Evolutionary conservation across 2,888 invertebrate genomes (phyloP).

Genomic region (Tanaodytes sp.): DNA sequence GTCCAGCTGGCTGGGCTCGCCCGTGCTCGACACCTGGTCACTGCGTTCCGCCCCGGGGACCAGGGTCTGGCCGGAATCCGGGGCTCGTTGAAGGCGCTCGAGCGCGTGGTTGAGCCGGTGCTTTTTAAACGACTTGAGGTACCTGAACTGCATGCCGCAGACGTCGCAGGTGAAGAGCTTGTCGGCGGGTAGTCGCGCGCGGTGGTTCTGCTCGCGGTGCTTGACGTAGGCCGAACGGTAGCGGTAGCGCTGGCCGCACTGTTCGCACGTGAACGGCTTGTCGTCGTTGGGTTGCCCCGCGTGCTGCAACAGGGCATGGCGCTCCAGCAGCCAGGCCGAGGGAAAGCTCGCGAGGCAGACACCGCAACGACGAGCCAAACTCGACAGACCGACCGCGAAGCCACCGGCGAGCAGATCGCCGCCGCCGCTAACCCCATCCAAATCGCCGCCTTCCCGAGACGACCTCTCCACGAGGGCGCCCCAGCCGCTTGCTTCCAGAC

Average conservation of each 20-base stretch:
- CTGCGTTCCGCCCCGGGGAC: slow-evolving; percentile 71
- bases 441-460: slow-evolving; percentile 72
- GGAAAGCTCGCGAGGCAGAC: slow-evolving; percentile 91
- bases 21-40: slow-evolving; percentile 83
- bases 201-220: slow-evolving; percentile 91
- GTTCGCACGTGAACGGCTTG: slow-evolving; percentile 92
- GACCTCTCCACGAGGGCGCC: slow-evolving; percentile 70
- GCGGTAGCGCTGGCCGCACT: slow-evolving; percentile 91
- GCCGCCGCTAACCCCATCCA: slow-evolving; percentile 67
- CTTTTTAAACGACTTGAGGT: slow-evolving; percentile 91
- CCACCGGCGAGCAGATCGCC: slow-evolving; percentile 60
- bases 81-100: slow-evolving; percentile 82
- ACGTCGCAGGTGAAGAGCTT: slow-evolving; percentile 93
- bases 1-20: slow-evolving; percentile 77
- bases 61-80: slow-evolving; percentile 57
- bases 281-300: slow-evolving; percentile 82
- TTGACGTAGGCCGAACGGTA: slow-evolving; percentile 89
- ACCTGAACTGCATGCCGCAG: slow-evolving; percentile 93
- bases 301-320: slow-evolving; percentile 89
- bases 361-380: slow-evolving; percentile 78
- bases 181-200: slow-evolving; percentile 89
- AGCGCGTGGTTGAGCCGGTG: slow-evolving; percentile 90
- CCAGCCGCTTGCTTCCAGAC: slow-evolving; percentile 73
- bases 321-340: slow-evolving; percentile 89
- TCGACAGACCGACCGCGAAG: slow-evolving; percentile 67